These are phyloP conservation scores for Psittacara wagleri DNA, from an alignment of 2,113 vertebrate genomes.

Conservation along the genomic window DNA sequence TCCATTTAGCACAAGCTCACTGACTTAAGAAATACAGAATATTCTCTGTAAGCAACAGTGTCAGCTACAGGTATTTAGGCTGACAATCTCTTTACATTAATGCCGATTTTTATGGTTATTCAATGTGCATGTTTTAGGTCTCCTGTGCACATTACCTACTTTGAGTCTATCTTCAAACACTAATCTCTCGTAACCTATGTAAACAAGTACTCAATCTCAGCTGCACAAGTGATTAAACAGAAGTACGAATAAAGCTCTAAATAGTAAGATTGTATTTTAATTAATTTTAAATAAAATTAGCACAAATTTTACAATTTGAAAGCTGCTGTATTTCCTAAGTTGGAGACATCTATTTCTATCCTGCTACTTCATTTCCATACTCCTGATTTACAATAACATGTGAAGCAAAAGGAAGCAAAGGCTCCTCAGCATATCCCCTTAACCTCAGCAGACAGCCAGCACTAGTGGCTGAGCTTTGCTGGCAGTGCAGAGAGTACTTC, in stretches of 20 bases:
- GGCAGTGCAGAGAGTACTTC: not conserved
- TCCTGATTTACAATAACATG: not conserved
- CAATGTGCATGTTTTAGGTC: conserved; percentile 2
- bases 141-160: not conserved
- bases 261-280: conserved; percentile 9
- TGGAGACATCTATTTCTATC: not conserved
- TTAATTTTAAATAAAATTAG: conserved; percentile 33
- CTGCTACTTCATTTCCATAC: not conserved
- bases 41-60: not conserved
- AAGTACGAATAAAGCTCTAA: conserved; percentile 30
- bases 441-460: not conserved
- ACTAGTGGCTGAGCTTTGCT: not conserved
- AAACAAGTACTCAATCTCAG: conserved; percentile 27
- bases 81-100: not conserved
- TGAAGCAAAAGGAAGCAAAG: not conserved
- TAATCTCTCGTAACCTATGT: not conserved
- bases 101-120: not conserved
- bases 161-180: conserved; percentile 6
- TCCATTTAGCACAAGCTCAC: not conserved
- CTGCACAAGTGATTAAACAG: conserved; percentile 3
- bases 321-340: not conserved
- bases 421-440: not conserved
- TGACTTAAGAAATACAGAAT: not conserved
- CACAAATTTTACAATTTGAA: not conserved
- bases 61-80: not conserved